Evolutionary conservation across 2,888 invertebrate genomes (phyloP).

Genomic region (Plagodis pulveraria): DNA sequence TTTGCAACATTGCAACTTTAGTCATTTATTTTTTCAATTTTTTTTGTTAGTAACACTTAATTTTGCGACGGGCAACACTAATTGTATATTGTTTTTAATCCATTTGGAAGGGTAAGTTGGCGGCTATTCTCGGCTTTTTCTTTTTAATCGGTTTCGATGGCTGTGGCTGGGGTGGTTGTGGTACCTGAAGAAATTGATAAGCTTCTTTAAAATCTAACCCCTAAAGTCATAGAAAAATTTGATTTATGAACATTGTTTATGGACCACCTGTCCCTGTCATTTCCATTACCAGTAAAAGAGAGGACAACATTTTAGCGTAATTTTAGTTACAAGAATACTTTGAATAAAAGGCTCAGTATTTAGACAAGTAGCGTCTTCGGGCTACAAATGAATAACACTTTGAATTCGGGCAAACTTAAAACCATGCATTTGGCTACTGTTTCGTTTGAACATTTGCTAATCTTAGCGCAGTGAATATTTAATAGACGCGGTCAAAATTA

Average conservation of each 20-base stretch:
- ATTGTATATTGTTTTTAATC: slow-evolving; percentile 48
- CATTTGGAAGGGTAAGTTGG: slow-evolving; percentile 74
- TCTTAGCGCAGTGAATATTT: no score
- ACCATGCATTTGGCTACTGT: neutral
- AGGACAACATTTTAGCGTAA: no score
- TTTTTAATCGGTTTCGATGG: slow-evolving; percentile 59
- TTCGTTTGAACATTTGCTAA: no score
- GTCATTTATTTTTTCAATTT: slow-evolving; percentile 10
- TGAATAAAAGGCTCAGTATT: no score
- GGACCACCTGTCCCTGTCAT: no score
- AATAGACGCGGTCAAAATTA: no score
- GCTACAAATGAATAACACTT: no score
- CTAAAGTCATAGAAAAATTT: no score
- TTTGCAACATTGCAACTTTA: slow-evolving; percentile 14
- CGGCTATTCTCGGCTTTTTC: slow-evolving; percentile 75
- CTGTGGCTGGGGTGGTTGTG: slow-evolving; percentile 45
- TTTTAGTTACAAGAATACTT: no score
- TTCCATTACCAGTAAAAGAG: no score
- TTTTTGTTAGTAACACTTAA: slow-evolving; percentile 14
- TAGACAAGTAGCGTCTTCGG: no score
- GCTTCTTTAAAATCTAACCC: neutral
- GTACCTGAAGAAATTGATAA: slow-evolving; percentile 38
- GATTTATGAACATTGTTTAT: no score
- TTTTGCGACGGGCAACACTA: slow-evolving; percentile 29
- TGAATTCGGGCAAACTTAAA: neutral